These are phyloP conservation scores for Emberiza fucata DNA, from an alignment of 2,113 vertebrate genomes.

Conservation along the genomic window DNA sequence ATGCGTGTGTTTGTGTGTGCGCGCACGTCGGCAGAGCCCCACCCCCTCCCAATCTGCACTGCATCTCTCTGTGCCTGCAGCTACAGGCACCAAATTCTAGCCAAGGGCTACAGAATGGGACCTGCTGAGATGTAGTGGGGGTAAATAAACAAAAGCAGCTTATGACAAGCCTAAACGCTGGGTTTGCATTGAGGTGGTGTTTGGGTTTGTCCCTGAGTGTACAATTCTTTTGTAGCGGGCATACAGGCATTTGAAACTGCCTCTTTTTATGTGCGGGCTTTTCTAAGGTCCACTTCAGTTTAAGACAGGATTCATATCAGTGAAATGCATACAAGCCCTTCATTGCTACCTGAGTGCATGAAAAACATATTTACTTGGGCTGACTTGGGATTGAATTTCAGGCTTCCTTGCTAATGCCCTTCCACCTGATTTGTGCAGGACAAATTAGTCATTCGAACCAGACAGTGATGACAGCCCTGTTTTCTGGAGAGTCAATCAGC, in stretches of 20 bases:
- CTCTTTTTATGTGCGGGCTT: neutral
- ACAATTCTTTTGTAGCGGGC: neutral
- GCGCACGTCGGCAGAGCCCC: neutral
- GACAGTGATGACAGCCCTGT: neutral
- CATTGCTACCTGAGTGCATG: neutral
- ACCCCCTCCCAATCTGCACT: neutral
- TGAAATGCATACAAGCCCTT: neutral
- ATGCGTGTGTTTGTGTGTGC: too few relatives aligned
- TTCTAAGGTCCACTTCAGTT: neutral
- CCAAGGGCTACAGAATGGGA: neutral
- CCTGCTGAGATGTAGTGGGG: neutral
- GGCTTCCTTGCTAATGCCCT: neutral
- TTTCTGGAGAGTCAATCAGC: neutral
- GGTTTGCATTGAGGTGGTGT: neutral
- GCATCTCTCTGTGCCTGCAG: neutral
- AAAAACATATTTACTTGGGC: neutral
- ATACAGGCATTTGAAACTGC: neutral
- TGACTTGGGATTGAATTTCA: constrained; percentile 1
- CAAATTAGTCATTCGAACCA: neutral
- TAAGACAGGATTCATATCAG: neutral
- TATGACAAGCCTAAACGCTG: neutral
- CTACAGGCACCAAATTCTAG: neutral
- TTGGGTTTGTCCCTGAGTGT: neutral
- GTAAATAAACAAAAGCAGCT: neutral
- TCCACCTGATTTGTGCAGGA: neutral